These are phyloP conservation scores for Alca torda DNA, from an alignment of 2,797 vertebrate species.

Conservation along the genomic window DNA sequence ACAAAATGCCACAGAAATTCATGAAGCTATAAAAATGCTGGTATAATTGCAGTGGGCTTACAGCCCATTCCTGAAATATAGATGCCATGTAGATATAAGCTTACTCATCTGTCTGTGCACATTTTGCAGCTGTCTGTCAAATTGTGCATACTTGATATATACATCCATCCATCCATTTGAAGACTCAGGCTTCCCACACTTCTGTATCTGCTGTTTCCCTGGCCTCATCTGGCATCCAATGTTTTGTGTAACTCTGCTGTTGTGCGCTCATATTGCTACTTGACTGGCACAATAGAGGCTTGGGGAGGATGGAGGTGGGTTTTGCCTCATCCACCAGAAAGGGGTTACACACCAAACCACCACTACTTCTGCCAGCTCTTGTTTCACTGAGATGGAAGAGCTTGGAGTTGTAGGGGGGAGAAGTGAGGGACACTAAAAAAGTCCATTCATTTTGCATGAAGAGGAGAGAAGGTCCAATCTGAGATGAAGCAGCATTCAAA, in stretches of 20 bases:
- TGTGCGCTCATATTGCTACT: neutral
- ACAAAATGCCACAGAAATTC: neutral
- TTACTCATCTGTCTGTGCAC: neutral
- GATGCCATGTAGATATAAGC: neutral
- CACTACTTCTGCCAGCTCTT: too few relatives aligned
- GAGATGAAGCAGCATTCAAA: neutral
- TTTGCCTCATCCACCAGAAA: neutral
- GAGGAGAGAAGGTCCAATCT: neutral
- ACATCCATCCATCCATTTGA: too few relatives aligned
- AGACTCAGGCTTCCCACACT: neutral
- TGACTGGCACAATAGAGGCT: neutral
- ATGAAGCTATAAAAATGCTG: neutral
- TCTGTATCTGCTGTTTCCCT: neutral
- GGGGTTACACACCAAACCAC: neutral
- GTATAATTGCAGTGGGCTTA: neutral
- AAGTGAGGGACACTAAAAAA: neutral
- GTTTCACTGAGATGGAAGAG: neutral
- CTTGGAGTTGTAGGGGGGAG: neutral
- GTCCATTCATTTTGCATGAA: neutral
- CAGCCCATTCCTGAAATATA: neutral
- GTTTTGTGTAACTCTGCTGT: neutral
- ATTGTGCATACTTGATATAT: too few relatives aligned
- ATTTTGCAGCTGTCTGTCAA: neutral
- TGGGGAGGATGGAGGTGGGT: neutral
- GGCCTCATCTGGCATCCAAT: neutral